Percentiles rank a stretch among this genome's conserved stretches.
Conservation (phyloP, 2,888 invertebrate genomes). For the Apotomis capreana region DNA sequence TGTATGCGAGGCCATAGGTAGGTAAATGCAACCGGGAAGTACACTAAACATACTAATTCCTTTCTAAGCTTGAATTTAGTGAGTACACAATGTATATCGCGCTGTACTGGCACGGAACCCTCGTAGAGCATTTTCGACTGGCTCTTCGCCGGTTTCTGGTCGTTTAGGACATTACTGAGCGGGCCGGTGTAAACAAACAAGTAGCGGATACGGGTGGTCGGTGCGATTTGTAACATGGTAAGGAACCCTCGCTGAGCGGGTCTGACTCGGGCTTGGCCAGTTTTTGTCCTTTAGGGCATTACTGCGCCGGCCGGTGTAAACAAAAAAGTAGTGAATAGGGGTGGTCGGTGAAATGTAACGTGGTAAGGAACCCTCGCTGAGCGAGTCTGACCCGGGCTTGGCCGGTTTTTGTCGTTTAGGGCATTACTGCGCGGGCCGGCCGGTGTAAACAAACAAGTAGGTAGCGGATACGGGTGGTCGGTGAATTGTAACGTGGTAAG, state of each 20-base stretch:
- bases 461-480: slow-evolving; percentile 73
- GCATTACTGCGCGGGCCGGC: slow-evolving; percentile 40
- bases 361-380: too few species aligned
- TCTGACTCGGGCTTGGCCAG: too few species aligned
- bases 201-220: slow-evolving; percentile 73
- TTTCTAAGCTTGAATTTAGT: too few species aligned
- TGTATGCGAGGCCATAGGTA: too few species aligned
- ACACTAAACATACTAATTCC: too few species aligned
- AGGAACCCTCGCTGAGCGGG: too few species aligned
- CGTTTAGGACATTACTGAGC: slow-evolving; percentile 23
- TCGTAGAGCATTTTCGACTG: too few species aligned
- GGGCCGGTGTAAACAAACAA: slow-evolving; percentile 66
- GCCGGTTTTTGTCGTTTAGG: slow-evolving; percentile 15
- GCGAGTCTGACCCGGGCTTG: too few species aligned
- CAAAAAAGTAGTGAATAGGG: slow-evolving; percentile 69
- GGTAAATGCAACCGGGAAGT: too few species aligned
- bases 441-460: slow-evolving; percentile 72
- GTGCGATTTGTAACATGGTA: slow-evolving; percentile 61
- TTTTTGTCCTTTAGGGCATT: slow-evolving; percentile 20
- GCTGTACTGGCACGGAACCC: too few species aligned
- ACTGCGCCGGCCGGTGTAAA: slow-evolving; percentile 58
- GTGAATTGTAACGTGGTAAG: slow-evolving; percentile 60
- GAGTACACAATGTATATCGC: too few species aligned
- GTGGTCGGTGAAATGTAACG: slow-evolving; percentile 73
- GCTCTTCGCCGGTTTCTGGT: neutral